Conservation (phyloP, 1,140 invertebrate genomes). For the Brachionus asplanchnoidis region DNA sequence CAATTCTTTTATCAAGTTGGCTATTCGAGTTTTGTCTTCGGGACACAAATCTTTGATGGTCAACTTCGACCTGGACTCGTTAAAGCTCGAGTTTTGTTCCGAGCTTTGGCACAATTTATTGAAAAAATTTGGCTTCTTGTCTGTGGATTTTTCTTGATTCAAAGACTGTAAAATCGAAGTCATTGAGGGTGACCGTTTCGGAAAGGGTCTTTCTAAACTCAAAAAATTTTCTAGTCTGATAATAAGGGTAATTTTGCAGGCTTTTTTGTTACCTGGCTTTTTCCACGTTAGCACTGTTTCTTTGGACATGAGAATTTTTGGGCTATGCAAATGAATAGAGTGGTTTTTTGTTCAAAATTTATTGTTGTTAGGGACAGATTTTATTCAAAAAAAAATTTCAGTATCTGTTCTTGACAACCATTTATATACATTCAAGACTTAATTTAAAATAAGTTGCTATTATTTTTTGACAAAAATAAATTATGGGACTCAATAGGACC, state of each 20-base stretch:
- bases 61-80: not conserved
- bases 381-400: not conserved
- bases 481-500: not conserved
- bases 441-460: not conserved
- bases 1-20: conserved; percentile 49
- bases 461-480: conserved; percentile 5
- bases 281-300: not conserved
- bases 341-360: not conserved
- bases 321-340: not conserved
- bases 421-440: conserved; percentile 12
- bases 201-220: conserved; percentile 21
- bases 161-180: not conserved
- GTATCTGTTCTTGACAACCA: conserved; percentile 35
- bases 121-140: not conserved
- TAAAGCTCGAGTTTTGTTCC: not conserved
- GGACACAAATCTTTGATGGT: conserved; percentile 48
- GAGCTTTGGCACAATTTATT: not conserved
- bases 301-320: not conserved
- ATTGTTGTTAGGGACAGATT: not conserved
- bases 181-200: not conserved
- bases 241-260: not conserved
- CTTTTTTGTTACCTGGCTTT: not conserved
- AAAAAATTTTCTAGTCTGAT: not conserved
- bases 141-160: not conserved
- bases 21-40: conserved; percentile 48